Conservation (phyloP, 2,888 invertebrate species). For the Pseudococcus viburni region DNA sequence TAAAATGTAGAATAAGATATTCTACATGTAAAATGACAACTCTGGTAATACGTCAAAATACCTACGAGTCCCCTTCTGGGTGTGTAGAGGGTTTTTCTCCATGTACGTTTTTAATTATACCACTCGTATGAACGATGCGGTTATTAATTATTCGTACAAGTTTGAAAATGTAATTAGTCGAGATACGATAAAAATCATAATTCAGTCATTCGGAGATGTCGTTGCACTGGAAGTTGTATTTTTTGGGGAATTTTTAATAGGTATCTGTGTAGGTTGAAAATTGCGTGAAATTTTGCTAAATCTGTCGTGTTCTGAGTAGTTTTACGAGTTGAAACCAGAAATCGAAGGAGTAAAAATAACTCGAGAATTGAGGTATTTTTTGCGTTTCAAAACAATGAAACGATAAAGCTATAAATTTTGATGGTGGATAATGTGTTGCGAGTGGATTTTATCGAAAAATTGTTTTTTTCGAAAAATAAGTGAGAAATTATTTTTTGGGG, state of each 20-base stretch:
- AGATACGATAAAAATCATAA: background rate
- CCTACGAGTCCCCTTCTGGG: background rate
- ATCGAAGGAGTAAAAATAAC: background rate
- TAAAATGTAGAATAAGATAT: no score
- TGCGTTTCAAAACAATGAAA: background rate
- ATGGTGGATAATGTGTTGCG: no score
- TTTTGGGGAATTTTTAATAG: background rate
- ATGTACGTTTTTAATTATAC: background rate
- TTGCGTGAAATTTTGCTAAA: no score
- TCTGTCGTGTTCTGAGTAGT: background rate
- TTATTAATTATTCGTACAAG: slow-evolving; percentile 31
- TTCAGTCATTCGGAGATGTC: background rate
- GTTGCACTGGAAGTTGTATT: background rate
- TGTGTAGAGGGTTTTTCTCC: background rate
- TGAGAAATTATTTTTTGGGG: no score
- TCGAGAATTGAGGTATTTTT: background rate
- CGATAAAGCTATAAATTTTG: no score
- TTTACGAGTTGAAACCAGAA: background rate
- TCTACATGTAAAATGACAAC: no score
- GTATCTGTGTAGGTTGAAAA: no score
- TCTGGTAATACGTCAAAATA: no score
- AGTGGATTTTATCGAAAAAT: no score
- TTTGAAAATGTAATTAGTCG: background rate
- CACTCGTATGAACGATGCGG: no score
- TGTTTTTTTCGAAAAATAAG: no score